phyloP scores from a whole-genome alignment of 1,140 invertebrate species.

The Leptopilina boulardi region DNA sequence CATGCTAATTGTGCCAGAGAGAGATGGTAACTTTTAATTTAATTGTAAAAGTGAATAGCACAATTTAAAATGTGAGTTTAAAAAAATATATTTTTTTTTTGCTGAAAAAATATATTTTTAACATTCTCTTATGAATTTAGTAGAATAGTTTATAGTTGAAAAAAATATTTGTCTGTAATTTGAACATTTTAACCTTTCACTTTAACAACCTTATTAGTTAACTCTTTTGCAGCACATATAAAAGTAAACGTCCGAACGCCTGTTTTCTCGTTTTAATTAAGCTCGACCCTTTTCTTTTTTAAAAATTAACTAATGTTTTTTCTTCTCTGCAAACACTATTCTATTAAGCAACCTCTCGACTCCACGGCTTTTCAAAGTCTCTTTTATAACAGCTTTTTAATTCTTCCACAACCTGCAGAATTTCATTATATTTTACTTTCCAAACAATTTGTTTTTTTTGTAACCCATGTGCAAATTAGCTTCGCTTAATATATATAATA shows the following conservation, averaged over 20 bases:
- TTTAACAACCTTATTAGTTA: constrained; percentile 6
- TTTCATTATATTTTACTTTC: too few relatives aligned
- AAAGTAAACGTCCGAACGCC: neutral
- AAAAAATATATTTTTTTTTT: too few relatives aligned
- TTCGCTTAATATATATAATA: too few relatives aligned
- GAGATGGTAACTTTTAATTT: too few relatives aligned
- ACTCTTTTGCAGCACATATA: neutral
- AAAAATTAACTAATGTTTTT: constrained; percentile 18
- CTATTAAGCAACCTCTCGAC: neutral
- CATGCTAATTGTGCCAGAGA: too few relatives aligned
- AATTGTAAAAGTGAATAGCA: too few relatives aligned
- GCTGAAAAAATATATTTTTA: too few relatives aligned
- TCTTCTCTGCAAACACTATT: neutral
- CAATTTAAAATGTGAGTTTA: too few relatives aligned
- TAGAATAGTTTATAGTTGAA: too few relatives aligned
- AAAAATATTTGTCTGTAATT: neutral
- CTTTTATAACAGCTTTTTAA: constrained; percentile 15
- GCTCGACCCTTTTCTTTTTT: neutral
- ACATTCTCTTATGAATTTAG: too few relatives aligned
- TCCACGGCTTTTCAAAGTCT: neutral
- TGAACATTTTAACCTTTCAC: neutral
- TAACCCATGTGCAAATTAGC: too few relatives aligned
- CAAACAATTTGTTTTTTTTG: too few relatives aligned
- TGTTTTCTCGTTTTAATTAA: neutral
- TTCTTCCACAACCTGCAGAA: neutral